phyloP scores from a whole-genome alignment of 1,140 invertebrate genomes.

The Sycophila sp. region DNA sequence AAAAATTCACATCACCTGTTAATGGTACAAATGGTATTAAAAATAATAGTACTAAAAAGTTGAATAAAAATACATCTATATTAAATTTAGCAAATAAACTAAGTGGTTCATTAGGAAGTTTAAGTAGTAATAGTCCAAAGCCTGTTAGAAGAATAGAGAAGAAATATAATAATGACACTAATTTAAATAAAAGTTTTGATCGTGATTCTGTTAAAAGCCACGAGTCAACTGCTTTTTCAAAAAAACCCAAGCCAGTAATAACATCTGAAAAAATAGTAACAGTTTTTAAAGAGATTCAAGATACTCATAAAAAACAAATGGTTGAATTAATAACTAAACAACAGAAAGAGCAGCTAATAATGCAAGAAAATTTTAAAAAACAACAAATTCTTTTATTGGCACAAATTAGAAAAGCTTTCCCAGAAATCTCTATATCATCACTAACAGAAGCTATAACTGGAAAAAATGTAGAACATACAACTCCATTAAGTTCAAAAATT shows the following conservation, averaged over 20 bases:
- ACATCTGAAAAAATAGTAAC: constrained; percentile 58
- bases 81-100: constrained; percentile 45
- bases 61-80: constrained; percentile 39
- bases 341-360: constrained; percentile 67
- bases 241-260: constrained; percentile 43
- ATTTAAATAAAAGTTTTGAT: constrained; percentile 46
- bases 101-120: constrained; percentile 42
- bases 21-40: constrained; percentile 41
- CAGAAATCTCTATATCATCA: constrained; percentile 44
- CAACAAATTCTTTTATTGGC: constrained; percentile 69
- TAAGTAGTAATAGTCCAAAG: constrained; percentile 33
- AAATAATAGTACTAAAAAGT: constrained; percentile 30
- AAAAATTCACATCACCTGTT: constrained; percentile 15
- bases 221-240: background rate
- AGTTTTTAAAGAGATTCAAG: constrained; percentile 69
- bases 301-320: constrained; percentile 71
- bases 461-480: constrained; percentile 16
- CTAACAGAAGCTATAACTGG: constrained; percentile 41
- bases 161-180: constrained; percentile 56
- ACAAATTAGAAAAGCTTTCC: constrained; percentile 67
- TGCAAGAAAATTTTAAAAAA: constrained; percentile 71
- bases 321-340: constrained; percentile 68
- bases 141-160: constrained; percentile 8
- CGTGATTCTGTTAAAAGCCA: constrained; percentile 17
- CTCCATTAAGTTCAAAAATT: constrained; percentile 3